Percentiles rank a stretch among this genome's conserved stretches.
Conservation (phyloP, 2,888 invertebrate genomes). For the Caenorhabditis imperialis region DNA sequence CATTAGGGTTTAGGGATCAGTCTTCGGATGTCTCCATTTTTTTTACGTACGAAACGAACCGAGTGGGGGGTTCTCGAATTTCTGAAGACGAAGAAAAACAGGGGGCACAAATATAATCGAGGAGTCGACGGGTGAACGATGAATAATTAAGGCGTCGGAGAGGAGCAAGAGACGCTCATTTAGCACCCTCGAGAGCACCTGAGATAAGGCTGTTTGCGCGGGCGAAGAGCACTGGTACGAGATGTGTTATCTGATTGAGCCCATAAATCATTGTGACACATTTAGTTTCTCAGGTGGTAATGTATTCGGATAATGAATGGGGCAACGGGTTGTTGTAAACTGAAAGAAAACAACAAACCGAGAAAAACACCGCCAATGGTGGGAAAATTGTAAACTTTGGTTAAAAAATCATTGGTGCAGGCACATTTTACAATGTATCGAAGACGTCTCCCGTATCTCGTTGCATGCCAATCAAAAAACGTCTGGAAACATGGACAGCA, state of each 20-base stretch:
- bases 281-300: conserved; percentile 47
- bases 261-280: conserved; percentile 50
- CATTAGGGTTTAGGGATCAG: too few species aligned
- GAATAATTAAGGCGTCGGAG: conserved; percentile 30
- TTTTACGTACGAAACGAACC: too few species aligned
- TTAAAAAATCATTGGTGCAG: too few species aligned
- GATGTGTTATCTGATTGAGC: conserved; percentile 47
- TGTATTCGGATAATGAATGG: too few species aligned
- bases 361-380: too few species aligned
- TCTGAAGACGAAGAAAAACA: conserved; percentile 9
- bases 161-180: conserved; percentile 11
- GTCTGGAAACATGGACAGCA: too few species aligned
- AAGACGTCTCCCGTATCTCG: too few species aligned
- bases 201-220: conserved; percentile 35
- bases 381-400: too few species aligned
- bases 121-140: conserved; percentile 16
- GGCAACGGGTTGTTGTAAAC: not conserved
- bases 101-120: conserved; percentile 43
- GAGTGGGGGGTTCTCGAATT: conserved; percentile 35
- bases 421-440: too few species aligned
- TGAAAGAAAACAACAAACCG: conserved; percentile 8
- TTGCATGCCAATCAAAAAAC: too few species aligned
- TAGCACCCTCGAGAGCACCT: conserved; percentile 37
- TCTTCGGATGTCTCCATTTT: too few species aligned
- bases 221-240: too few species aligned